Base-by-base conservation (phyloP, 2,888 invertebrate species). In the Acleris holmiana region DNA sequence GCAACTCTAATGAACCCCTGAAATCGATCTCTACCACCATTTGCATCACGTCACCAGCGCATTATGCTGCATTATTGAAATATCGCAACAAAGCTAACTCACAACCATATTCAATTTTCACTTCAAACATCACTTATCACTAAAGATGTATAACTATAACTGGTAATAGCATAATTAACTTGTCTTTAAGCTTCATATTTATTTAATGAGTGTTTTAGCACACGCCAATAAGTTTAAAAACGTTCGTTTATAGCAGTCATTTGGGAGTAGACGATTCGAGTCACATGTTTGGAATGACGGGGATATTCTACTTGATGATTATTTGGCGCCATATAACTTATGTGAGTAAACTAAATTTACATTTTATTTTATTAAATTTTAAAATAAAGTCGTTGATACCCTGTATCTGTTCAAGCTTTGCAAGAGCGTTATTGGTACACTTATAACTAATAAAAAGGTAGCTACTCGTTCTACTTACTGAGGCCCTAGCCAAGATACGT, bases 191-290 rank as follows among this genome's bases (percentile, higher is more conserved):
- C 40, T 29, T 13, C 41, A 21, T 48, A 53, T 64, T 23, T 21
- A 23, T 53, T 59, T 59, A 54, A 64, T 59, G 47, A 46, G 2
- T 7, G 53, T 41, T 10, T 64, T 59, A 59, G 41, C 41, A 48
- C 48, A 47, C 29, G 64, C 48, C 58, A 44, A 44, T 59, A 59
- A 35, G 41, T 54, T 55, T 19, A 21, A 35, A 58, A 54, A 49
- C n/a, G 29, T 18, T 49, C 17, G 59, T 60, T 60, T 50, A 65
- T 55, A 29, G 19, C 49, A 10, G 44, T 23, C 49, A 60, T 60
- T 60, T 49, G 46, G 23, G 17, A 54, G 18, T 25, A 35, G 49
- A 54, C 19, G 21, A 65, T 46, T 29, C 51, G 41, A 55, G 65
- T 65, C 60, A 65, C 59, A 60, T 50, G 59, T 29, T n/a, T 18